These are phyloP conservation scores for Pitta sordida DNA, from an alignment of 2,113 vertebrate genomes.

Conservation along the genomic window DNA sequence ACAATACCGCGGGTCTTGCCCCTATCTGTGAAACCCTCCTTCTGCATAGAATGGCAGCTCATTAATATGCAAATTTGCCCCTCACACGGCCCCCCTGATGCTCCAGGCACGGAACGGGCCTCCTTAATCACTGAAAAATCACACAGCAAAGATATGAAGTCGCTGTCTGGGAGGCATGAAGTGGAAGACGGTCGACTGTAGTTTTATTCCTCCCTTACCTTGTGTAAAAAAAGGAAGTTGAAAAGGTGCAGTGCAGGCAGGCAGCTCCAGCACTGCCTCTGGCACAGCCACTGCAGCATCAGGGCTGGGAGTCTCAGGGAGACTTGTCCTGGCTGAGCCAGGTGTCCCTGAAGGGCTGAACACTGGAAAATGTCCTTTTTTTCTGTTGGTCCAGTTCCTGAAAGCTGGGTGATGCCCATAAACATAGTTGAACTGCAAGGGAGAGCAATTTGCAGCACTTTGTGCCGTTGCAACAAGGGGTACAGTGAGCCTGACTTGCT, in stretches of 20 bases:
- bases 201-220: neutral
- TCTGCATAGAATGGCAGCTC: too few species aligned
- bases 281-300: neutral
- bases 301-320: accelerated
- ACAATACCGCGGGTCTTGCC: too few species aligned
- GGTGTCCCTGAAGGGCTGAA: neutral
- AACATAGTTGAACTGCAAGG: accelerated
- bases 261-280: neutral
- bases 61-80: too few species aligned
- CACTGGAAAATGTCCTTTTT: neutral
- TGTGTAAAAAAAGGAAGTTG: accelerated
- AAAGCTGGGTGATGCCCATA: neutral
- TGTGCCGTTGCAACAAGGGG: accelerated
- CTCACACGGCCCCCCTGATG: too few species aligned
- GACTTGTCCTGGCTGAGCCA: accelerated
- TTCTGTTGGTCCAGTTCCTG: accelerated
- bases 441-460: neutral
- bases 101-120: too few species aligned
- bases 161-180: too few species aligned
- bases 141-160: too few species aligned
- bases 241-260: neutral
- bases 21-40: too few species aligned
- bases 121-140: too few species aligned
- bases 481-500: accelerated
- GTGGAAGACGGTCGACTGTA: too few species aligned